These are phyloP conservation scores for Lasioglossum vierecki DNA, from an alignment of 2,888 invertebrate genomes.

Conservation along the genomic window DNA sequence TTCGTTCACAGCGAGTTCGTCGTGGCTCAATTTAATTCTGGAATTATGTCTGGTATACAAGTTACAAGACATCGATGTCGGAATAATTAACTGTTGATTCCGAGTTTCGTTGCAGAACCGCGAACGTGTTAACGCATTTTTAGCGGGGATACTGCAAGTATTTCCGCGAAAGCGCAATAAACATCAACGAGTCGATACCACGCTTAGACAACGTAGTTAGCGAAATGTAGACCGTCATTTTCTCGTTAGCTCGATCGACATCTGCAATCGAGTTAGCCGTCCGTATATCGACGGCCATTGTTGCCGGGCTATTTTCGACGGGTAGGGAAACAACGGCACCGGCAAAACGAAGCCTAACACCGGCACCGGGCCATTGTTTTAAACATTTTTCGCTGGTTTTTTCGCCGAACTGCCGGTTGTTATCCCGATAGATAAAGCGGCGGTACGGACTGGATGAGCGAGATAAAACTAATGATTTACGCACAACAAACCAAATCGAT, in stretches of 20 bases:
- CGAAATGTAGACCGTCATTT: slow-evolving; percentile 46
- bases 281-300: slow-evolving; percentile 48
- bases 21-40: neutral
- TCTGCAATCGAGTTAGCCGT: slow-evolving; percentile 47
- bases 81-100: neutral
- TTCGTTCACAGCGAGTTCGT: neutral
- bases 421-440: slow-evolving; percentile 81
- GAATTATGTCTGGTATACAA: neutral
- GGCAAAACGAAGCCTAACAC: slow-evolving; percentile 52
- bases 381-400: slow-evolving; percentile 70
- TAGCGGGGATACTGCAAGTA: neutral
- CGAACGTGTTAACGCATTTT: neutral
- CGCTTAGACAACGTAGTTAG: slow-evolving; percentile 29
- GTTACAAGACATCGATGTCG: neutral
- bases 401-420: slow-evolving; percentile 78
- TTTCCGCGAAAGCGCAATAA: neutral
- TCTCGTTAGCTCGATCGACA: slow-evolving; percentile 53
- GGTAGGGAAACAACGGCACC: slow-evolving; percentile 28
- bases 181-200: slow-evolving; percentile 23
- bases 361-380: slow-evolving; percentile 76
- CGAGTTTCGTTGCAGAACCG: neutral
- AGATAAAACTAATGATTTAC: slow-evolving; percentile 83
- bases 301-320: slow-evolving; percentile 57
- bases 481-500: slow-evolving; percentile 60
- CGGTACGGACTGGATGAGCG: slow-evolving; percentile 81